A percentile compares a stretch with the other conserved stretches of the same genome.
Conservation (phyloP, 2,113 vertebrate genomes). For the Thamnaconus septentrionalis region DNA sequence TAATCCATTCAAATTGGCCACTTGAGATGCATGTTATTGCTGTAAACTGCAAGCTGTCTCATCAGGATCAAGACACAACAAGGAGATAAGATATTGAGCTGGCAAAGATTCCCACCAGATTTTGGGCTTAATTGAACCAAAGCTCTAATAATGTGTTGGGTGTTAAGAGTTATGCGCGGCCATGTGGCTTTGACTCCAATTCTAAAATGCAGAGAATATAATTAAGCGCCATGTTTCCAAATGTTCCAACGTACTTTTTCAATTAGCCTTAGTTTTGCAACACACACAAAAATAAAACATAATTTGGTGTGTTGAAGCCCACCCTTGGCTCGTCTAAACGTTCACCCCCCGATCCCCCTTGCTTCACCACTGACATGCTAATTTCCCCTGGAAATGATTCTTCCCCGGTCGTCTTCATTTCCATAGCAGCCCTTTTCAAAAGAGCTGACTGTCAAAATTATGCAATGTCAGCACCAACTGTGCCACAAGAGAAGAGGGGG, state of each 20-base stretch:
- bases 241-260: background rate
- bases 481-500: constrained; percentile 16
- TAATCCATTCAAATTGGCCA: constrained; percentile 13
- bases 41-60: constrained; percentile 21
- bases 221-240: too few species aligned
- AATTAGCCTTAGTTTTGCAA: too few species aligned
- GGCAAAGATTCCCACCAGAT: background rate
- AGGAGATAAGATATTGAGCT: constrained; percentile 12
- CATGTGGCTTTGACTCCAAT: too few species aligned
- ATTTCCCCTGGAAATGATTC: constrained; percentile 56
- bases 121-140: background rate
- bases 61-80: constrained; percentile 7
- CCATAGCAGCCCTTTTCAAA: constrained; percentile 41
- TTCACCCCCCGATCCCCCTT: too few species aligned
- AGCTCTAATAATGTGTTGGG: background rate
- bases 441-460: constrained; percentile 47
- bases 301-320: too few species aligned
- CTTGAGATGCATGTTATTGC: constrained; percentile 13
- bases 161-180: too few species aligned
- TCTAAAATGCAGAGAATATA: too few species aligned
- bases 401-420: constrained; percentile 40
- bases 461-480: constrained; percentile 43
- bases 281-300: too few species aligned
- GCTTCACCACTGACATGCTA: constrained; percentile 23
- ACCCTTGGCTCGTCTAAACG: too few species aligned